phyloP scores from a whole-genome alignment of 2,888 invertebrate genomes.

The Linyphia triangularis region DNA sequence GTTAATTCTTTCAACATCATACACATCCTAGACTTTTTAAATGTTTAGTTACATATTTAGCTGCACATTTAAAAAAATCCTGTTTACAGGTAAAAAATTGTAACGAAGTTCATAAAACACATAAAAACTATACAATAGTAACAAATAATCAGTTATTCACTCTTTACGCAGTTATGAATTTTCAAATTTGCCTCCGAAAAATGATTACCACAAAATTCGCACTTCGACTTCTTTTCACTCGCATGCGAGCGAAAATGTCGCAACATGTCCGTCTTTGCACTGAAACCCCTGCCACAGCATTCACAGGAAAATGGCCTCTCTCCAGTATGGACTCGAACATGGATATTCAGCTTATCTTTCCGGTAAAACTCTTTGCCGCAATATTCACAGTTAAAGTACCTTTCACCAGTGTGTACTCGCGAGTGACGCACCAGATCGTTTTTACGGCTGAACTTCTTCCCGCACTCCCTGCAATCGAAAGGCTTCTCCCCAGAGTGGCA shows the following conservation, averaged over 20 bases:
- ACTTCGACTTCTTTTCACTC: not conserved
- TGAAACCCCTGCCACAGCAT: conserved; percentile 50
- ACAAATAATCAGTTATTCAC: not conserved
- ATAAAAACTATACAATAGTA: not conserved
- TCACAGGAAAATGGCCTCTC: conserved; percentile 61
- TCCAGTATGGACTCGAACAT: conserved; percentile 65
- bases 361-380: conserved; percentile 66
- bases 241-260: conserved; percentile 54
- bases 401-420: conserved; percentile 57
- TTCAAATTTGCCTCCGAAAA: not conserved
- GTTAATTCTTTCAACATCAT: too few species aligned
- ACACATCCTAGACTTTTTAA: too few species aligned
- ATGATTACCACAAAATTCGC: conserved; percentile 42
- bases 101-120: too few species aligned
- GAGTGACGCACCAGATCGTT: conserved; percentile 64
- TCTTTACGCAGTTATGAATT: not conserved
- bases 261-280: conserved; percentile 67
- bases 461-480: conserved; percentile 47
- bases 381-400: conserved; percentile 62
- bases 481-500: conserved; percentile 67
- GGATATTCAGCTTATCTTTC: conserved; percentile 69
- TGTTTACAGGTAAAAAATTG: too few species aligned
- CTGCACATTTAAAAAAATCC: too few species aligned
- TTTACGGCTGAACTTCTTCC: conserved; percentile 64
- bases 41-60: too few species aligned